Evolutionary conservation across 2,113 vertebrate species (phyloP), one percentile per base, ranked within the genome.

Genomic region (Megaceryle torquata): DNA sequence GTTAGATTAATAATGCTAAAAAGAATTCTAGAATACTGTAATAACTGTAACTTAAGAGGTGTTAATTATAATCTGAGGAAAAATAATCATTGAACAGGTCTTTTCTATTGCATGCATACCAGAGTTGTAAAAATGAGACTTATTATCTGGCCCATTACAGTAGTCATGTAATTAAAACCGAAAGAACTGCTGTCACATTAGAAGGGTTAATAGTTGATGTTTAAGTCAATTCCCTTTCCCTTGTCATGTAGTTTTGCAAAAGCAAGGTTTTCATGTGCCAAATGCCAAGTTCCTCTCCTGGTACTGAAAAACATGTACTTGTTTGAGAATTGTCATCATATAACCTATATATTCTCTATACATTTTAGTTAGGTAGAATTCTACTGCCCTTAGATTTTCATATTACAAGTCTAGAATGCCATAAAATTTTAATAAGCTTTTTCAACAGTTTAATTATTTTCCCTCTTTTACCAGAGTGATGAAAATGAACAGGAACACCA

Each of bases 401-500:
- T 60, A 43, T 37, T 39, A 7, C 6, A 88, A 84, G 9, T 74
- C 7, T 35, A 22, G 29, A 88, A 86, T 64, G 11, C 26, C 20
- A 71, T 64, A 78, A 76, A 81, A 77, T 80, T 14, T 86, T 35
- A 37, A 3, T 53, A 68, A 43, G 6, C 39, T 71, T 90, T 68
- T 86, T 83, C 51, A 69, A 12, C 8, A 68, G 10, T n/a, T 82
- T 50, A 56, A 44, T 80, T 82, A 41, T 41, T 88, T 83, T 75
- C 2, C 50, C 37, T 83, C 33, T 94, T 96, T 79, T 68, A 94
- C 71, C 94, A 99, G 99, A 99, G 99, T 87, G 99, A 99, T 96
- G 99, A 99, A 98, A 99, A 99, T 88, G 99, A 99, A 54, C 99
- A 98, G 44, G 99, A 99, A 21, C 99, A 98, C n/a, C 98, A 98